Evolutionary conservation across 2,888 invertebrate species (phyloP).

Genomic region (Acholoe squamosa): DNA sequence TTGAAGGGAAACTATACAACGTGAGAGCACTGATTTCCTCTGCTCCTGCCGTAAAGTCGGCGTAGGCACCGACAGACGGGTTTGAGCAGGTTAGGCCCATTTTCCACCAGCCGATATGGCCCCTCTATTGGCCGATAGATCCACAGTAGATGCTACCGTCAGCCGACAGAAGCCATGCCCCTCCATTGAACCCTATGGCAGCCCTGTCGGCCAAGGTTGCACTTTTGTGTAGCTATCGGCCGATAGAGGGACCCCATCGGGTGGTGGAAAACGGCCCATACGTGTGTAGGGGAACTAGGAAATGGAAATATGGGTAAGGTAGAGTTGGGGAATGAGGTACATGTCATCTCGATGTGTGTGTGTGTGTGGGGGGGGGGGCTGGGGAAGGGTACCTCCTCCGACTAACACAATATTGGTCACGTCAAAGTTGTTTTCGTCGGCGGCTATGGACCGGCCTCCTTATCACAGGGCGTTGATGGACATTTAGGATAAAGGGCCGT

Average conservation of each 20-base stretch:
- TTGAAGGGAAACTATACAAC: background rate
- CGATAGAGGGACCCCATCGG: no score
- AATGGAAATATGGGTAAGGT: no score
- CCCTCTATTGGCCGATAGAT: no score
- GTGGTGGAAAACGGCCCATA: no score
- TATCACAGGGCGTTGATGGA: conserved; percentile 8
- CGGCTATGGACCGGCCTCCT: background rate
- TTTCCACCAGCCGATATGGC: no score
- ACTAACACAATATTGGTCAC: conserved; percentile 39
- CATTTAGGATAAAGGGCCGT: background rate
- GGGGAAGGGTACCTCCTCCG: background rate
- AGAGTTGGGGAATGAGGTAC: background rate
- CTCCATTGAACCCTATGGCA: no score
- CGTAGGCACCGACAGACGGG: background rate
- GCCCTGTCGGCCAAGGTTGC: no score
- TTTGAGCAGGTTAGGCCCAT: background rate
- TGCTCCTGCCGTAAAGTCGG: background rate
- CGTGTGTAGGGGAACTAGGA: no score
- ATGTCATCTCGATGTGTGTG: no score
- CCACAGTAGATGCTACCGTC: no score
- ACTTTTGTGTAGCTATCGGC: no score
- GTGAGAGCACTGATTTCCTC: background rate
- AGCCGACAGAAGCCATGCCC: no score
- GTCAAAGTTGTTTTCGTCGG: conserved; percentile 20
- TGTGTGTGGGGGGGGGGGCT: background rate